phyloP scores from a whole-genome alignment of 2,888 invertebrate species.

The Phyto melanocephala region DNA sequence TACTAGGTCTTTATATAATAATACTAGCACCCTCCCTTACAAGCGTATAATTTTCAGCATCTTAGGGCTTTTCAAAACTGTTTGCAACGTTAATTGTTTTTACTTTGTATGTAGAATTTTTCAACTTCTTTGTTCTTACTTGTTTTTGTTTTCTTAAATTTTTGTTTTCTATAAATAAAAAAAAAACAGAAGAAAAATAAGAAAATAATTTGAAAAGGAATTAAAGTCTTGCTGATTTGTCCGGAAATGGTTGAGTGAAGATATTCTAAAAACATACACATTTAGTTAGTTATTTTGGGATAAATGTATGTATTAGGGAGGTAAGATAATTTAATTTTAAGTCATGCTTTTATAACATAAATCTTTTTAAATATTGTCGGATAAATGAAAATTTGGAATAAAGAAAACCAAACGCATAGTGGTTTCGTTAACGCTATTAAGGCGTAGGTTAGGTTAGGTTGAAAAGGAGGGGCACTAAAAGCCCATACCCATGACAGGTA shows the following conservation, averaged over 20 bases:
- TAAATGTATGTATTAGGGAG: neutral
- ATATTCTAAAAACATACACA: constrained; percentile 37
- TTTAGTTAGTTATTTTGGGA: constrained; percentile 18
- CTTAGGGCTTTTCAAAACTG: constrained; percentile 26
- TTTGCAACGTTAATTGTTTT: constrained; percentile 57
- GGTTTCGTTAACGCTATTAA: no score
- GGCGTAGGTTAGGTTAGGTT: no score
- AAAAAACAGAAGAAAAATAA: constrained; percentile 8
- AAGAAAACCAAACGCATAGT: no score
- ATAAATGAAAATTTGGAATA: no score
- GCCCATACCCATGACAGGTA: no score
- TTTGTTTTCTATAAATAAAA: constrained; percentile 41
- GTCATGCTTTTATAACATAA: no score
- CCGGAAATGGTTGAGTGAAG: constrained; percentile 62
- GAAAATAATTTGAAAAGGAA: constrained; percentile 50
- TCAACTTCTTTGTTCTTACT: constrained; percentile 14
- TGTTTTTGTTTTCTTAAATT: constrained; percentile 8
- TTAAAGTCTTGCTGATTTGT: constrained; percentile 60
- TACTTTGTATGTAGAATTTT: constrained; percentile 21
- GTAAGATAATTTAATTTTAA: no score
- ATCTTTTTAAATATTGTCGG: no score
- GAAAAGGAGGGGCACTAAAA: no score
- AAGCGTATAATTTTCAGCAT: neutral
- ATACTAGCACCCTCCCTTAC: neutral
- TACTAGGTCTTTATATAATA: neutral